A percentile compares a stretch with the other conserved stretches of the same genome.
phyloP scores from a whole-genome alignment of 2,797 vertebrate genomes.

The Anas acuta region DNA sequence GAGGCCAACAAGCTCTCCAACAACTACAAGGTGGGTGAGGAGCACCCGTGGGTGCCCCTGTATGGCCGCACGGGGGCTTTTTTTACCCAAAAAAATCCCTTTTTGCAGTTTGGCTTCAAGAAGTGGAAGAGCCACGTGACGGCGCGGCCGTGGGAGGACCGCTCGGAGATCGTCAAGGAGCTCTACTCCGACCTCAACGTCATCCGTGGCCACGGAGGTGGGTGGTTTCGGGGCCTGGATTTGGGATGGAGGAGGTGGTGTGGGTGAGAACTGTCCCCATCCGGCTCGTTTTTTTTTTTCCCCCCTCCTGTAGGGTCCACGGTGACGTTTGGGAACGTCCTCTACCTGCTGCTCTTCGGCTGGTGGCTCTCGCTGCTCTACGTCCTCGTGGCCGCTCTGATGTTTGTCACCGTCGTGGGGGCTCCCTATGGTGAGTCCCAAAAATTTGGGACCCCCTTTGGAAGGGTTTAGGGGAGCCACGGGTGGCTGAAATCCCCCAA shows the following conservation, averaged over 20 bases:
- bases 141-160: conserved; percentile 83
- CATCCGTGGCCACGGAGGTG: conserved; percentile 81
- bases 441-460: fast-evolving
- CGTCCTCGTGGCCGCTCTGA: conserved; percentile 77
- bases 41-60: neutral
- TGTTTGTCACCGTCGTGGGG: conserved; percentile 84
- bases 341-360: conserved; percentile 86
- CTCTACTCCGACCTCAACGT: conserved; percentile 88
- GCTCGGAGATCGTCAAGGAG: conserved; percentile 90
- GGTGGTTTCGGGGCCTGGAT: neutral
- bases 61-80: fast-evolving
- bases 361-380: conserved; percentile 89
- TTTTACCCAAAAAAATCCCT: fast-evolving
- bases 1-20: conserved; percentile 89
- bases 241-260: neutral
- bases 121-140: conserved; percentile 95
- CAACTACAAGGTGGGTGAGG: conserved; percentile 83
- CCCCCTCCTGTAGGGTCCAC: conserved; percentile 66
- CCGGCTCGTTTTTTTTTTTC: no score
- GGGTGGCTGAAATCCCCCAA: neutral
- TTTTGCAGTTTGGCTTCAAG: conserved; percentile 88
- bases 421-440: conserved; percentile 81
- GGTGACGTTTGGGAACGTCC: conserved; percentile 84
- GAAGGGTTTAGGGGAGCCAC: neutral
- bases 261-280: fast-evolving